Conservation (phyloP, 2,888 invertebrate species). For the Archips xylosteana region DNA sequence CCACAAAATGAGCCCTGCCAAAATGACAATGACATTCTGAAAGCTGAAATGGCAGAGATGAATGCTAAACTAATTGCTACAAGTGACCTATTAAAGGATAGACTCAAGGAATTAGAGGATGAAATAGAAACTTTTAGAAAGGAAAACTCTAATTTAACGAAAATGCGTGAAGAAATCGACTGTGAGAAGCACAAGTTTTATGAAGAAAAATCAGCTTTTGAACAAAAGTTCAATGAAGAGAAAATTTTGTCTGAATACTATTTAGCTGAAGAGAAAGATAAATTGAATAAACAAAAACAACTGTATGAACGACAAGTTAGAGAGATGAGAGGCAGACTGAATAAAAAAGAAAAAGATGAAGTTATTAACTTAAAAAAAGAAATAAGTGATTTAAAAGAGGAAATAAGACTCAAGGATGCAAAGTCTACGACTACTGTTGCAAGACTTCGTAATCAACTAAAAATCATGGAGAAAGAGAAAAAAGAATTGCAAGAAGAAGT, state of each 20-base stretch:
- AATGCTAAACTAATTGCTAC: constrained; percentile 82
- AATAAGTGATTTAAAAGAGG: constrained; percentile 87
- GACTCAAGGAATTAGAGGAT: constrained; percentile 88
- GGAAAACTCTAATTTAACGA: constrained; percentile 78
- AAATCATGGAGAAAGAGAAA: constrained; percentile 90
- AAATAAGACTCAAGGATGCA: constrained; percentile 90
- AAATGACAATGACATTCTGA: constrained; percentile 65
- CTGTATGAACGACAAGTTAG: constrained; percentile 88
- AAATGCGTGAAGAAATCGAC: constrained; percentile 87
- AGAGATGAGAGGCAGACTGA: constrained; percentile 88
- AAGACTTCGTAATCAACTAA: constrained; percentile 90
- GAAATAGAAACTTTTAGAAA: constrained; percentile 85
- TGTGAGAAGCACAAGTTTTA: constrained; percentile 86
- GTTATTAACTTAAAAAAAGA: constrained; percentile 87
- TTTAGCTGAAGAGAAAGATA: constrained; percentile 89
- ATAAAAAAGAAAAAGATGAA: constrained; percentile 90
- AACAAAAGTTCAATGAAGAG: constrained; percentile 88
- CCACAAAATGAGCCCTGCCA: constrained; percentile 50
- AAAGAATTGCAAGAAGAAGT: constrained; percentile 87
- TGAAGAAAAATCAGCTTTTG: constrained; percentile 85
- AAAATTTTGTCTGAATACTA: constrained; percentile 87
- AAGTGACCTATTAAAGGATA: constrained; percentile 86
- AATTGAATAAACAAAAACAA: constrained; percentile 87
- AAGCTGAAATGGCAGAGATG: constrained; percentile 75
- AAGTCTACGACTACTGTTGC: constrained; percentile 90